A percentile compares a stretch with the other conserved stretches of the same genome.
These are phyloP conservation scores for Tympanuchus pallidicinctus DNA, from an alignment of 2,113 vertebrate genomes.

Conservation along the genomic window DNA sequence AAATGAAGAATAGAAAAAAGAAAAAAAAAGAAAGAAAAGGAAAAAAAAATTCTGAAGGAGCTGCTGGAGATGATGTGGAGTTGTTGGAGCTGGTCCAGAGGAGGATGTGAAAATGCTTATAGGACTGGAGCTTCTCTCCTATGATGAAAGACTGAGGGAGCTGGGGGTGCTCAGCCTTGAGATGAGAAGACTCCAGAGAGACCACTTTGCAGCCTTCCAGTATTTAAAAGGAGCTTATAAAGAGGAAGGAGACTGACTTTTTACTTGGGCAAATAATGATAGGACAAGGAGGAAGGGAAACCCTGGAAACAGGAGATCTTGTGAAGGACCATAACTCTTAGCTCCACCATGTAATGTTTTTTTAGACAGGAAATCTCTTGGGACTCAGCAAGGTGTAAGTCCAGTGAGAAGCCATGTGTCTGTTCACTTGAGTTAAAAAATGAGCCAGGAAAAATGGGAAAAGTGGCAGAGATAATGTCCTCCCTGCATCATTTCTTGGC, in stretches of 20 bases:
- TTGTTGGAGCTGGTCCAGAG: neutral
- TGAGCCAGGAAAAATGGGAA: neutral
- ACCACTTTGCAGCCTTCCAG: neutral
- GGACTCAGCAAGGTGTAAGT: neutral
- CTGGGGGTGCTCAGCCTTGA: neutral
- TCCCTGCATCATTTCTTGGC: neutral
- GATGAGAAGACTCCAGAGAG: neutral
- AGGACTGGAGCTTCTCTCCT: neutral
- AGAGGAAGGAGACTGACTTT: neutral
- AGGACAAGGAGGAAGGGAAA: no score
- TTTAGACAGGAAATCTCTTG: neutral
- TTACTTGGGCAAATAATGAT: neutral
- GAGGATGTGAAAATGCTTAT: neutral
- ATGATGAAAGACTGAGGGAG: neutral
- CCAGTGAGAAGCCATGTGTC: neutral
- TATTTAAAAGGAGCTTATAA: neutral
- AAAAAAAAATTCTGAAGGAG: neutral
- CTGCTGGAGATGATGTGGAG: neutral
- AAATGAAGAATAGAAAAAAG: neutral
- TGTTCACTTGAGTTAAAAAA: neutral
- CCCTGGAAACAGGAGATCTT: neutral
- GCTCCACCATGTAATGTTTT: neutral
- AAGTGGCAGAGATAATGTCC: neutral
- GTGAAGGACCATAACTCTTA: accelerated
- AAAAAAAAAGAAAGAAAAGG: neutral